These are phyloP conservation scores for Gadopsis marmoratus DNA, from an alignment of 2,797 vertebrate species.

Conservation along the genomic window DNA sequence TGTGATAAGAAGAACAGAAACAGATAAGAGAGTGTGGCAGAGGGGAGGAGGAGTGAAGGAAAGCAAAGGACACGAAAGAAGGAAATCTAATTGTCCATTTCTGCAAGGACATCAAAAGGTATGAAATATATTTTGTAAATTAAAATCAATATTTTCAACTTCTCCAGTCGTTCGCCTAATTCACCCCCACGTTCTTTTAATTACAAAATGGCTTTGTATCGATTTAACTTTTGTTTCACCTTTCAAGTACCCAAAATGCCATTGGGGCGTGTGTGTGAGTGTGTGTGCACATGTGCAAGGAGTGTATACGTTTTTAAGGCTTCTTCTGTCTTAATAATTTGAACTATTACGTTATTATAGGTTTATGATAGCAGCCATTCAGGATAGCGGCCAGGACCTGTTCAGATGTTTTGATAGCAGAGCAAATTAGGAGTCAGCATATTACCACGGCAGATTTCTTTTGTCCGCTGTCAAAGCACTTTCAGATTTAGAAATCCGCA, in stretches of 20 bases:
- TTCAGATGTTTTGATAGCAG: conserved; percentile 11
- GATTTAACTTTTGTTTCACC: conserved; percentile 78
- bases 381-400: conserved; percentile 29
- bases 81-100: conserved; percentile 86
- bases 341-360: conserved; percentile 44
- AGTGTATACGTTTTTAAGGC: neutral
- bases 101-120: conserved; percentile 84
- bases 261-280: conserved; percentile 43
- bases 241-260: conserved; percentile 65
- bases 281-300: neutral
- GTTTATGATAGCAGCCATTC: conserved; percentile 28
- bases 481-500: neutral
- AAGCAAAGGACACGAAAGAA: conserved; percentile 54
- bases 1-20: conserved; percentile 64
- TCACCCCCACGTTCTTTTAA: conserved; percentile 86
- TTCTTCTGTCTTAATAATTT: conserved; percentile 45
- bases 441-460: conserved; percentile 1
- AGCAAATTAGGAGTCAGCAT: conserved; percentile 2
- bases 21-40: conserved; percentile 33
- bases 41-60: conserved; percentile 34
- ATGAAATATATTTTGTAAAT: conserved; percentile 91
- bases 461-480: neutral
- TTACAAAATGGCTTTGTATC: conserved; percentile 78
- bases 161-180: conserved; percentile 92
- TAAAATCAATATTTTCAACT: conserved; percentile 96